phyloP scores from a whole-genome alignment of 2,888 invertebrate genomes.

The Orthosia cruda region DNA sequence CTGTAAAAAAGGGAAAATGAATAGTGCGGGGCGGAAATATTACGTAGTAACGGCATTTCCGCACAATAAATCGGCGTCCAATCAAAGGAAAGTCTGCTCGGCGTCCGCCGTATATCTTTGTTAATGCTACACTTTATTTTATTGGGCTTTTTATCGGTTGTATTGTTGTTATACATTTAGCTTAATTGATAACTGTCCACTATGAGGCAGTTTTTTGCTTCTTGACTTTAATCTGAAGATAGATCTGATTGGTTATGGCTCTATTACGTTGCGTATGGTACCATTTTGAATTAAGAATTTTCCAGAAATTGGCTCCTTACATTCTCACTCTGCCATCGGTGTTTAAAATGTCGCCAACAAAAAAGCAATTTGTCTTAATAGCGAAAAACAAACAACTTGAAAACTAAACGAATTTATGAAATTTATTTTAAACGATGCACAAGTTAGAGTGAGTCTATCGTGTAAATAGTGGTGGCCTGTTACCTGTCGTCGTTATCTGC shows the following conservation, averaged over 20 bases:
- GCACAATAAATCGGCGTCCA: constrained; percentile 91
- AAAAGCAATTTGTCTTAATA: neutral
- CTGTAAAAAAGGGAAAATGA: constrained; percentile 91
- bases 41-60: constrained; percentile 91
- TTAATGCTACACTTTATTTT: constrained; percentile 91
- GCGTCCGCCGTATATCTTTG: constrained; percentile 87
- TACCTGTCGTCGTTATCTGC: constrained; percentile 87
- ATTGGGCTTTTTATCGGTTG: constrained; percentile 88
- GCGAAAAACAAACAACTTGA: neutral
- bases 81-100: constrained; percentile 89
- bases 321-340: neutral
- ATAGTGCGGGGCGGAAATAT: constrained; percentile 91
- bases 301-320: neutral
- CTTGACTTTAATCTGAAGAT: constrained; percentile 23
- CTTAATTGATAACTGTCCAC: constrained; percentile 83
- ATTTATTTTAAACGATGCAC: constrained; percentile 40
- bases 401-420: constrained; percentile 24
- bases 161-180: constrained; percentile 85
- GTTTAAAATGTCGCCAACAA: neutral
- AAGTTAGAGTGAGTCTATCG: constrained; percentile 48
- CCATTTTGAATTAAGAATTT: neutral
- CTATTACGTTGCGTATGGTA: neutral
- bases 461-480: constrained; percentile 66
- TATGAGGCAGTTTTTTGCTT: constrained; percentile 39
- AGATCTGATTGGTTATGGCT: constrained; percentile 11